Conservation (phyloP, 2,113 vertebrate genomes). For the Syngnathus scovelli region DNA sequence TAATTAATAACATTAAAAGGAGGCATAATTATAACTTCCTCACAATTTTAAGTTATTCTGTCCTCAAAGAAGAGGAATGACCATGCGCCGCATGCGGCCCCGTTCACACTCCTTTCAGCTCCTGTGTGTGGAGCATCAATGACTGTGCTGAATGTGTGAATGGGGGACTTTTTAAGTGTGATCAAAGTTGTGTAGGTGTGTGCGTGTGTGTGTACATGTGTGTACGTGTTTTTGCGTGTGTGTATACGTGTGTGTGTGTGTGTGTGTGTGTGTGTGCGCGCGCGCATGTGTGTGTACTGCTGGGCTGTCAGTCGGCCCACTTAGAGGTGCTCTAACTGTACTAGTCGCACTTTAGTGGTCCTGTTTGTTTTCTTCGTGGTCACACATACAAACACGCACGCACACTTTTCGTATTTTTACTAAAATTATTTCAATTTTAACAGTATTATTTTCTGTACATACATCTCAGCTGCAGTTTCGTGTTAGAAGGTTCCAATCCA, state of each 20-base stretch:
- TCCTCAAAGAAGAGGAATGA: slow-evolving; percentile 31
- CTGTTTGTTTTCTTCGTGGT: slow-evolving; percentile 55
- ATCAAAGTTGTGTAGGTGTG: slow-evolving; percentile 52
- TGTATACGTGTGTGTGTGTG: slow-evolving; percentile 16
- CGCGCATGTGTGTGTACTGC: neutral
- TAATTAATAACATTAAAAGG: neutral
- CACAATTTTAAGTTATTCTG: slow-evolving; percentile 7
- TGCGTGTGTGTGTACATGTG: slow-evolving; percentile 20
- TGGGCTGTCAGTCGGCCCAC: slow-evolving; percentile 43
- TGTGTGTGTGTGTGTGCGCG: neutral
- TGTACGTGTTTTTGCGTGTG: slow-evolving; percentile 23
- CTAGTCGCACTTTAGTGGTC: slow-evolving; percentile 37
- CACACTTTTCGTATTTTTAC: neutral
- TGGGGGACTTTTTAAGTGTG: slow-evolving; percentile 42
- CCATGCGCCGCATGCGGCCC: slow-evolving; percentile 19
- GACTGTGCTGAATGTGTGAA: slow-evolving; percentile 40
- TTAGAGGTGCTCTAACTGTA: slow-evolving; percentile 45
- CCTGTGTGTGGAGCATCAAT: slow-evolving; percentile 50
- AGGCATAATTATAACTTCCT: neutral
- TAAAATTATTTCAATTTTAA: neutral
- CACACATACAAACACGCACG: neutral
- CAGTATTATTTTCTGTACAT: neutral
- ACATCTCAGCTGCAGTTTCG: slow-evolving; percentile 1
- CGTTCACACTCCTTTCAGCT: slow-evolving; percentile 24
- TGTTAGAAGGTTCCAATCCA: neutral